phyloP scores from a whole-genome alignment of 2,888 invertebrate species.

The Asteroscopus sphinx region DNA sequence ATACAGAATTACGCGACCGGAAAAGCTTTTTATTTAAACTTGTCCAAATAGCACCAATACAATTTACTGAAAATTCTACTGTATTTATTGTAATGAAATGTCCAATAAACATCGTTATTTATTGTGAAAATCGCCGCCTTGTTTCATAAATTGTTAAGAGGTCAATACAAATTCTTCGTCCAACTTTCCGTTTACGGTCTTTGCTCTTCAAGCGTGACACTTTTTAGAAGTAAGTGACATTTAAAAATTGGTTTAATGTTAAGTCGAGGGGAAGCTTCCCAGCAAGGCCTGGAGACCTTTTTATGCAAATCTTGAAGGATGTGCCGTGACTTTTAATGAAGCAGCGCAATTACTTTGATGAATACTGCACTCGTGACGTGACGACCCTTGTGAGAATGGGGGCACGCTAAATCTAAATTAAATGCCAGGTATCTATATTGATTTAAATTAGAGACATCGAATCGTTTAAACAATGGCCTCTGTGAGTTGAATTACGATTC shows the following conservation, averaged over 20 bases:
- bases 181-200: constrained; percentile 54
- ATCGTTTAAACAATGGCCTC: constrained; percentile 24
- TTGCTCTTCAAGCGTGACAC: constrained; percentile 66
- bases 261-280: constrained; percentile 63
- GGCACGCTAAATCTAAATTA: constrained; percentile 66
- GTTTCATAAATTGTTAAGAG: constrained; percentile 14
- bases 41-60: constrained; percentile 19
- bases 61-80: constrained; percentile 19
- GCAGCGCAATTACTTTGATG: constrained; percentile 85
- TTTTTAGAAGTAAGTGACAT: constrained; percentile 70
- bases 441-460: constrained; percentile 66
- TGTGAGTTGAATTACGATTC: constrained; percentile 10
- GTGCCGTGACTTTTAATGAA: constrained; percentile 86
- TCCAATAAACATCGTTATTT: constrained; percentile 15
- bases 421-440: constrained; percentile 67
- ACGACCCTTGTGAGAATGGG: constrained; percentile 60
- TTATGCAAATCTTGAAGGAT: constrained; percentile 87
- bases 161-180: constrained; percentile 33
- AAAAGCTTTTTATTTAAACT: constrained; percentile 30
- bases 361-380: constrained; percentile 78
- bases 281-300: constrained; percentile 75
- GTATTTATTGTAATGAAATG: constrained; percentile 23
- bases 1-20: neutral
- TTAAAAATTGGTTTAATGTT: constrained; percentile 80
- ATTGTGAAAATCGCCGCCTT: neutral